Evolutionary conservation across 2,113 vertebrate genomes (phyloP), one percentile per base, ranked within the genome.

Genomic region (Poecilia latipinna): DNA sequence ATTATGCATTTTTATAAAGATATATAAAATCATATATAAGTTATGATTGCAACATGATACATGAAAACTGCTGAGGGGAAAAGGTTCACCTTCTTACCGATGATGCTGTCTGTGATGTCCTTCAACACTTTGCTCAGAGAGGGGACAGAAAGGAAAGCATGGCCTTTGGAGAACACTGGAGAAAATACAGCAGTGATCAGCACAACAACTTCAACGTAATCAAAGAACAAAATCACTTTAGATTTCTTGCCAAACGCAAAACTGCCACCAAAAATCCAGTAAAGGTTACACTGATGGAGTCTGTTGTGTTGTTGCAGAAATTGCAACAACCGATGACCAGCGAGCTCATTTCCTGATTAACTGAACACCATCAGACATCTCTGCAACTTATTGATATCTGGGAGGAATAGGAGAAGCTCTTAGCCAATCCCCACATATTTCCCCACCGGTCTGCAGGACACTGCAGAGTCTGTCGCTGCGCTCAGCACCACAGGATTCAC

Each of bases 131-230:
- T 94, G 81, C 75, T 78, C 72, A 95, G 85, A 35, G 86, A 90
- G 24, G 93, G 91, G 22, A 94, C 65, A 22, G 90, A 92, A 76
- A 94, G 91, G 63, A 95, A 80, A 8, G 76, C 31, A 37, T 85
- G 60, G 11, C 93, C 91, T 79, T 90, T 94, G 8, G 83, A 77
- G 83, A 82, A 95, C 32, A 94, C 95, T 95, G 81, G 60, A 70
- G 54, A 13, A 69, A 84, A 84, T 7, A 82, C 51, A 86, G 66
- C 29, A 64, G 10, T 31, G 48, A 69, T 92, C 22, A 90, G 67
- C 32, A 65, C 5, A 26, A 73, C 63, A 12, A 22, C 37, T 73
- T 31, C 29, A 48, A 7, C 26, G 12, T 7, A 24, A 62, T 6
- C n/a, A 69, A 32, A 63, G 68, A 11, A 66, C 65, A 10, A 75